Base-by-base conservation (phyloP, 2,113 vertebrate genomes). In the Gymnogyps californianus region DNA sequence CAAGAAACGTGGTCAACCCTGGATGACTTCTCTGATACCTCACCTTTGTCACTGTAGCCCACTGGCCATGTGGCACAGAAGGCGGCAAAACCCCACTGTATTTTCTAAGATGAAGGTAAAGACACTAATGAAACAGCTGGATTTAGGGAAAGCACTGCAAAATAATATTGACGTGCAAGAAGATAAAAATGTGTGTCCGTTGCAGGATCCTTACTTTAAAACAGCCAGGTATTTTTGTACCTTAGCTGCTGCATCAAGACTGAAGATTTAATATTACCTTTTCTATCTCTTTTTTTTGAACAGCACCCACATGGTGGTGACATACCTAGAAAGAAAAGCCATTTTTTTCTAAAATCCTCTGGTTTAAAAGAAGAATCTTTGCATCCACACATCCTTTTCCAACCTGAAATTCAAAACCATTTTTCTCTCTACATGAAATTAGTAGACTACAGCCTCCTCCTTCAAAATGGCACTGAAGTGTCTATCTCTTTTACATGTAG, bases 41-140 rank as follows among this genome's bases (percentile, higher is more conserved):
- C 17, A 46, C 18, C 32, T 78, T 82, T 0, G 0, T 57, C 11
- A 28, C 18, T n/a, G 19, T 10, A 71, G 65, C 7, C 20, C 17
- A 11, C 1, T 64, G 16, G 16, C 42, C 31, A 26, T 1, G 15
- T 0, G 2, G 11, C 31, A 80, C 2, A 86, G 24, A 61, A 51
- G 7, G 8, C 0, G 1, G 21, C 9, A 92, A 88, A 87, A 55
- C 4, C 5, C n/a, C 38, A 36, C 24, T 52, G 8, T 34, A 8
- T 26, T 91, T 51, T 44, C 32, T 62, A 67, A 38, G 42, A 55
- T 20, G 5, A 72, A 46, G 11, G 36, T 10, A 71, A 51, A 79
- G 11, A 52, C 9, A 21, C 2, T 36, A 55, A 84, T 6, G 22
- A 87, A 82, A 71, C 29, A 83, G 11, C 3, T 29, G 46, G 13